phyloP scores from a whole-genome alignment of 2,888 invertebrate genomes.

The Diadegma fenestrale region DNA sequence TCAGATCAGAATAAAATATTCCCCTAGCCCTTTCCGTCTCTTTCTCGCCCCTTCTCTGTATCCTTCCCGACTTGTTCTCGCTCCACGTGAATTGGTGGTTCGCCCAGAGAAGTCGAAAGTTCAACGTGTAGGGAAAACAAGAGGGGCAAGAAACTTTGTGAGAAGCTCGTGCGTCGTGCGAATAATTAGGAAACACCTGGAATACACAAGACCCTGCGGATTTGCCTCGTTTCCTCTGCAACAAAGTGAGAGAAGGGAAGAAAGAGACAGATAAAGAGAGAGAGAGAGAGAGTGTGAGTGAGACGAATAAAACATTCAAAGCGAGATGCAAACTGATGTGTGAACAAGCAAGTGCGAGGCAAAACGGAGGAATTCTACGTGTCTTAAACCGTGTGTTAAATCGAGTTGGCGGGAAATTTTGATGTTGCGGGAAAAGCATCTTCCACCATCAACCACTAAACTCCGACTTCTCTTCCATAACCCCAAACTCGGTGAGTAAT shows the following conservation, averaged over 20 bases:
- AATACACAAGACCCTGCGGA: conserved; percentile 59
- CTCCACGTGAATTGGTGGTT: conserved; percentile 37
- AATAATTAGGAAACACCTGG: conserved; percentile 74
- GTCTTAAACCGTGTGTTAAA: conserved; percentile 62
- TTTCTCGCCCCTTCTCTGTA: background rate
- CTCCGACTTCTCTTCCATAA: conserved; percentile 23
- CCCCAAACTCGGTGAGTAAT: conserved; percentile 62
- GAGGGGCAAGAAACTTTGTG: conserved; percentile 63
- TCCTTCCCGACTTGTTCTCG: conserved; percentile 16
- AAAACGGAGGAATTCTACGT: conserved; percentile 55
- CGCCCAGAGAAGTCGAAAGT: conserved; percentile 50
- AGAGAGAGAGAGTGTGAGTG: conserved; percentile 1
- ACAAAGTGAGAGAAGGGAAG: conserved; percentile 19
- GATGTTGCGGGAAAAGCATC: conserved; percentile 43
- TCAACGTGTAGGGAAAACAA: conserved; percentile 46
- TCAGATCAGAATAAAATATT: conserved; percentile 1
- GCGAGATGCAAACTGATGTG: conserved; percentile 25
- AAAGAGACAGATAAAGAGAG: conserved; percentile 1
- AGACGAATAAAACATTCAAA: conserved; percentile 13
- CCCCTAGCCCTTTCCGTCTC: conserved; percentile 15
- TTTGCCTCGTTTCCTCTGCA: conserved; percentile 17
- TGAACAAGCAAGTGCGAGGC: conserved; percentile 27
- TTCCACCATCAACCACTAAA: conserved; percentile 38
- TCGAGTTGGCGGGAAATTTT: conserved; percentile 63
- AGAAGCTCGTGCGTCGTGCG: conserved; percentile 69